Evolutionary conservation across 2,113 vertebrate species (phyloP), one percentile per base, ranked within the genome.

Genomic region (Eonycteris spelaea): DNA sequence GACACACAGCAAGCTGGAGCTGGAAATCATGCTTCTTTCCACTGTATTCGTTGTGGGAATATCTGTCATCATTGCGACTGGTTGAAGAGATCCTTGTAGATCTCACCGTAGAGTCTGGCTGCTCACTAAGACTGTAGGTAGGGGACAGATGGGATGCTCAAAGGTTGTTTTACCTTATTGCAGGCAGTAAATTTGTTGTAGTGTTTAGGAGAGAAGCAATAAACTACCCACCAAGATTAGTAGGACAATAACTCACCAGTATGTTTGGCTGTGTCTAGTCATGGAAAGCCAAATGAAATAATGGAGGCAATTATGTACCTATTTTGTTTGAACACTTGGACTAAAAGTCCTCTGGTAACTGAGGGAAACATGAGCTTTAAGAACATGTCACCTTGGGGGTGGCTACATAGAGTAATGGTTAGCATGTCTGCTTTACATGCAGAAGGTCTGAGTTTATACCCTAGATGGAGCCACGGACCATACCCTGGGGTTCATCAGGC

Each of bases 231-330:
- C 14, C 30, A 61, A 38, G 53, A 26, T 75, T 48, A 59, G 19
- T 14, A 91, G 65, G 59, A 91, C 40, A 75, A 77, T 59, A 88
- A 85, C 48, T 75, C 3, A 22, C 79, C 19, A 24, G 13, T 86
- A 51, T 65, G 48, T 93, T 94, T 11, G 14, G 48, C 33, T 68
- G 6, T 40, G 55, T 73, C 70, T 88, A 65, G 82, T 57, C 55
- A 94, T 14, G 7, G 43, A 95, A 90, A 95, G 63, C 70, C 18
- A 43, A 95, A 57, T 10, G 48, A 96, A 96, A 94, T 95, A 85
- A 96, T 96, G 67, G 86, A 92, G 59, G 77, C 61, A 94, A 82
- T 97, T 94, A 96, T 55, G 65, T 48, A 94, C 51, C 85, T 73
- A 63, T 92, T 96, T 94, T 85, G 53, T 94, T 95, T 19, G 5